A percentile compares a stretch with the other conserved stretches of the same genome.
Evolutionary conservation across 2,888 invertebrate genomes (phyloP).

Genomic region (Thymelicus lineola): DNA sequence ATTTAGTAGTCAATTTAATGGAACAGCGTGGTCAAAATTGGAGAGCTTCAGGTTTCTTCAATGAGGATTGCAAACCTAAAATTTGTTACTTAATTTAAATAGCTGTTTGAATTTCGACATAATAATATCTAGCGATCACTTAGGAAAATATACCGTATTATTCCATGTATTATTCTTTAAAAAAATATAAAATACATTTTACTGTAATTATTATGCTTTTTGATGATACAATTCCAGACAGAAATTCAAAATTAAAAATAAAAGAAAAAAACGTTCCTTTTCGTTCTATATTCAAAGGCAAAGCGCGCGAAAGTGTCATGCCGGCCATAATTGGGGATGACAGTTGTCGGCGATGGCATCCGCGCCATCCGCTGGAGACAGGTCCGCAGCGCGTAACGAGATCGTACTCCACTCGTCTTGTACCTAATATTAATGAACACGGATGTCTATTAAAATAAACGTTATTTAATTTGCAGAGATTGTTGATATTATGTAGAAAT

Average conservation of each 20-base stretch:
- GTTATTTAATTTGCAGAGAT: slow-evolving; percentile 25
- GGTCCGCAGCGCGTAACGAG: slow-evolving; percentile 76
- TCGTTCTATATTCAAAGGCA: slow-evolving; percentile 77
- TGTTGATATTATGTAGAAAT: slow-evolving; percentile 3
- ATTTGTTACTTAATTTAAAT: no score
- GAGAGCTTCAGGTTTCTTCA: no score
- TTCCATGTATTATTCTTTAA: no score
- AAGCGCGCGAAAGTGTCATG: slow-evolving; percentile 78
- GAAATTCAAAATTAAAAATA: slow-evolving; percentile 45
- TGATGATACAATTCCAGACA: slow-evolving; percentile 40
- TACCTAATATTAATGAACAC: slow-evolving; percentile 61
- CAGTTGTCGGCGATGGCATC: slow-evolving; percentile 69
- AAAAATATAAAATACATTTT: no score
- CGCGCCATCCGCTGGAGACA: slow-evolving; percentile 60
- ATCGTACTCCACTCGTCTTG: slow-evolving; percentile 66
- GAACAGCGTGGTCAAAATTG: no score
- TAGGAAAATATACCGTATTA: no score
- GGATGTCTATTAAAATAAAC: slow-evolving; percentile 37
- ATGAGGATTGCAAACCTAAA: no score
- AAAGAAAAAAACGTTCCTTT: slow-evolving; percentile 55
- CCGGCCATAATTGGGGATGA: slow-evolving; percentile 79
- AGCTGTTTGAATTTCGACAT: no score
- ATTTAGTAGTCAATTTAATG: no score
- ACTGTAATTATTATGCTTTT: background rate
- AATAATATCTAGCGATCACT: no score